These are phyloP conservation scores for Parelbella ahira DNA, from an alignment of 2,888 invertebrate species.

Conservation along the genomic window DNA sequence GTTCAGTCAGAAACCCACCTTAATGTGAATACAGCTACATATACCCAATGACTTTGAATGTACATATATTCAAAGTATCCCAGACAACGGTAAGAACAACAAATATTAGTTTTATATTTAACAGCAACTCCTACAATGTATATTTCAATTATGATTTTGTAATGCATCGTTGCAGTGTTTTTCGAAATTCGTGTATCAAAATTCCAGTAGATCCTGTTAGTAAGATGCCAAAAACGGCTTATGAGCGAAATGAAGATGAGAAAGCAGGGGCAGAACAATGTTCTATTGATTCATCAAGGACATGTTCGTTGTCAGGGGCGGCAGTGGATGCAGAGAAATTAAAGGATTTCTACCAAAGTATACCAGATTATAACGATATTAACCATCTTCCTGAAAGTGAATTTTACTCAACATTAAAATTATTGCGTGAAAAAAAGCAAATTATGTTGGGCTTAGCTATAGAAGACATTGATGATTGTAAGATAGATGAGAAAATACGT, in stretches of 20 bases:
- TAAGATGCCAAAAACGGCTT: slow-evolving; percentile 85
- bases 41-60: no score
- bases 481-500: slow-evolving; percentile 27
- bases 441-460: slow-evolving; percentile 62
- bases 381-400: slow-evolving; percentile 87
- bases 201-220: slow-evolving; percentile 86
- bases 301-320: slow-evolving; percentile 48
- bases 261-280: slow-evolving; percentile 55
- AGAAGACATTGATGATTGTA: slow-evolving; percentile 52
- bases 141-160: slow-evolving; percentile 29
- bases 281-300: slow-evolving; percentile 58
- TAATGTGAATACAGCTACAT: no score
- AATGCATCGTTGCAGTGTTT: slow-evolving; percentile 82
- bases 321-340: slow-evolving; percentile 80
- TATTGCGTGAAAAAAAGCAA: slow-evolving; percentile 83
- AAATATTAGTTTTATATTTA: slow-evolving; percentile 1
- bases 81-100: slow-evolving; percentile 29
- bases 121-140: neutral
- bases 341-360: slow-evolving; percentile 87
- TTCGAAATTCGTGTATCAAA: slow-evolving; percentile 86
- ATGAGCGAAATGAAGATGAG: slow-evolving; percentile 80
- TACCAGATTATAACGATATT: slow-evolving; percentile 89
- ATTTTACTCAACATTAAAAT: slow-evolving; percentile 86
- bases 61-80: no score
- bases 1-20: no score